Conservation (phyloP, 2,797 vertebrate genomes). For the Cirrhinus molitorella region DNA sequence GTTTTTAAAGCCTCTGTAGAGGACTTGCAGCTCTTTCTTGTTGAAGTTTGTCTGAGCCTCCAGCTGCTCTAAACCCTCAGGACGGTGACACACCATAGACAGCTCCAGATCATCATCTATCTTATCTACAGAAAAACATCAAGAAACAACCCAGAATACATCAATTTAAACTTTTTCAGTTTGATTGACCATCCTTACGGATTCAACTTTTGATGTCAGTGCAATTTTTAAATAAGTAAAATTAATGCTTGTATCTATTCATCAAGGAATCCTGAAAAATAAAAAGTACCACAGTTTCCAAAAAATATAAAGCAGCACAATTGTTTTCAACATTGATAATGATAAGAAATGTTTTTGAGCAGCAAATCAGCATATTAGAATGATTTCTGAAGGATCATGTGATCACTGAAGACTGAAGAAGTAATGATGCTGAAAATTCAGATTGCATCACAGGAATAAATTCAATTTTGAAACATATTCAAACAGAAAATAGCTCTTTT, state of each 20-base stretch:
- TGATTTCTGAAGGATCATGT: background rate
- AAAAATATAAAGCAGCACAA: background rate
- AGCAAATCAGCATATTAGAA: background rate
- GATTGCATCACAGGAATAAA: background rate
- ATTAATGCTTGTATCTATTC: too few relatives aligned
- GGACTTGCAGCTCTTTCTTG: conserved; percentile 94
- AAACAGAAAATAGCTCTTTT: background rate
- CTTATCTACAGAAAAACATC: conserved; percentile 85
- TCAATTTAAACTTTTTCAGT: background rate
- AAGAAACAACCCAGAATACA: background rate
- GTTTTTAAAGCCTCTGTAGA: conserved; percentile 98
- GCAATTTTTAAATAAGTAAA: too few relatives aligned
- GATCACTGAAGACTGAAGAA: background rate
- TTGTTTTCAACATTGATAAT: background rate
- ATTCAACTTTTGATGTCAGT: background rate
- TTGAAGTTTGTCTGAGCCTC: conserved; percentile 94
- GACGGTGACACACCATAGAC: conserved; percentile 92
- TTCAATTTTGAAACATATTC: background rate
- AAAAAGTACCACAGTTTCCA: background rate
- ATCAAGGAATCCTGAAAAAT: too few relatives aligned
- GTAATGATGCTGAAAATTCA: background rate
- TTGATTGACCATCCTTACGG: background rate
- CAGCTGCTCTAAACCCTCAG: conserved; percentile 92
- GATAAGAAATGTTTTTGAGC: too few relatives aligned
- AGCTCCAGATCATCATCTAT: conserved; percentile 95